Conservation (phyloP, 2,888 invertebrate genomes). For the Formica aserva region DNA sequence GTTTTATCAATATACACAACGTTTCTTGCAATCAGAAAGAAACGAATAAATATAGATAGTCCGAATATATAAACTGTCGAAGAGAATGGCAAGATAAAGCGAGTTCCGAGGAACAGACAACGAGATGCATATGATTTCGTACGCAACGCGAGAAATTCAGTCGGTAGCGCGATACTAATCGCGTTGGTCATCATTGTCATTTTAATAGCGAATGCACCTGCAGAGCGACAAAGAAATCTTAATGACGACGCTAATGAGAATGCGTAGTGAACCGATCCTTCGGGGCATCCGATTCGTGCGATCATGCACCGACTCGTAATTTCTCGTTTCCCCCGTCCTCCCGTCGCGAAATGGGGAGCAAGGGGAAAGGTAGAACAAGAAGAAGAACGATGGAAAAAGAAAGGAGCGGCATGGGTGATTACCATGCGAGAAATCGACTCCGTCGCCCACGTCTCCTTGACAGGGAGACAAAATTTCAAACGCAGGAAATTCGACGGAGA, state of each 20-base stretch:
- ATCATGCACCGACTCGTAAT: constrained; percentile 66
- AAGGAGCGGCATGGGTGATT: constrained; percentile 30
- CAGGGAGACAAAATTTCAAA: constrained; percentile 24
- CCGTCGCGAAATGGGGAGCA: constrained; percentile 10
- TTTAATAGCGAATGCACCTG: constrained; percentile 49
- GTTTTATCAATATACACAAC: background rate
- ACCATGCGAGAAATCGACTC: constrained; percentile 49
- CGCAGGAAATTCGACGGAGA: background rate
- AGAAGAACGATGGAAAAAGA: constrained; percentile 5
- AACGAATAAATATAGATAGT: background rate
- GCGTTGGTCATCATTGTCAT: constrained; percentile 58
- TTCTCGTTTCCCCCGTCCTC: constrained; percentile 45
- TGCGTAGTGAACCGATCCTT: constrained; percentile 61
- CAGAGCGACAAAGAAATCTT: constrained; percentile 64
- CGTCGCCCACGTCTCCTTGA: background rate
- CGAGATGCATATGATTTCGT: constrained; percentile 18
- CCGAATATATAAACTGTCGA: background rate
- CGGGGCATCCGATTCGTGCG: constrained; percentile 66
- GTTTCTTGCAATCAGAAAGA: background rate
- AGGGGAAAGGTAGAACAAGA: constrained; percentile 47
- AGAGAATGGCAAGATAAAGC: background rate
- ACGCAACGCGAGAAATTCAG: constrained; percentile 38
- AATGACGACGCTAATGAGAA: constrained; percentile 68
- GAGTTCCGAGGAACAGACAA: background rate
- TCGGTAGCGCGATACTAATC: constrained; percentile 52